Base-by-base conservation (phyloP, 2,113 vertebrate genomes). In the Poecilia latipinna region DNA sequence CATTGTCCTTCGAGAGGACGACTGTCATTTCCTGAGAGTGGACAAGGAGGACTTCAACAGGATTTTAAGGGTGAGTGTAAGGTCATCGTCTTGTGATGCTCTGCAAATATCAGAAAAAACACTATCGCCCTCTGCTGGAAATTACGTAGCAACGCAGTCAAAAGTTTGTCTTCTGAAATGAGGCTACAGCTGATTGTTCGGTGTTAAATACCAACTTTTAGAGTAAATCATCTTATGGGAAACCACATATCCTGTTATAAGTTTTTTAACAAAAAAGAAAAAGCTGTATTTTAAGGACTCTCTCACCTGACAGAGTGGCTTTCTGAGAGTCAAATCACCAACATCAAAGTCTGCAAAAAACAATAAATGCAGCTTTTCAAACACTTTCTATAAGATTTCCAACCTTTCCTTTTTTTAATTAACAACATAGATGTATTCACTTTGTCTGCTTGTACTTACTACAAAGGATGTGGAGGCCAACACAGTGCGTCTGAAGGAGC, bases 11-110 rank as follows among this genome's bases (percentile, higher is more conserved):
- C 92, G 96, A 82, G 98, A 99, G 86, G 98, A 99, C 91, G 97
- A 98, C 86, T 99, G 98, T 87, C 98, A 99, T 90, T 99, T 99
- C 93, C 88, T 99, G 86, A 95, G 97, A 82, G 98, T 99, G 2
- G 97, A 99, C 90, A 99, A 99, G 85, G 98, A 99, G 79, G 98
- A 99, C 91, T 99, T 99, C 90, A 99, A 99, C 93, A 93, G 97
- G 84, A 98, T 99, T 90, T 92, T 99, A 32, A 96, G 97, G 93
- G 98, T 98, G 86, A 96, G 96, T 88, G 13, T 72, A 68, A 68
- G 42, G 64, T 68, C 13, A 28, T 33, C 12, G 12, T 0, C 51
- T 57, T n/a, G 51, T 37, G 37, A 35, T 62, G 33, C 8, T 39
- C 4, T 60, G 12, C 32, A 1, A 60, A 13, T 13, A 22, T 48